Conservation (phyloP, 1,140 invertebrate species). For the Battus philenor region DNA sequence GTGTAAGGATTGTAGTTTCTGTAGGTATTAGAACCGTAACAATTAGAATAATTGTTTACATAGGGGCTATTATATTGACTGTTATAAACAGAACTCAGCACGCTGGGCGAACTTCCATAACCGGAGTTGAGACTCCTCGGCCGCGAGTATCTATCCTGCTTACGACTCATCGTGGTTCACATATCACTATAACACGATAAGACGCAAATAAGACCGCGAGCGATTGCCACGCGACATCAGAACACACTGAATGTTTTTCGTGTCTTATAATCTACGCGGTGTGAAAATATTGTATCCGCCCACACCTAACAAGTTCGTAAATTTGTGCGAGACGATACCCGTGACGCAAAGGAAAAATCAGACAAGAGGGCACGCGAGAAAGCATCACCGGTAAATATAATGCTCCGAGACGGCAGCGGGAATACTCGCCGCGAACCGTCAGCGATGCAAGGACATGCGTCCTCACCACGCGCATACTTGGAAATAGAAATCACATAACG, state of each 20-base stretch:
- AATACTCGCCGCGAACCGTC: not conserved
- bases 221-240: conserved; percentile 43
- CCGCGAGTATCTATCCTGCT: conserved; percentile 61
- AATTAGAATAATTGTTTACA: conserved; percentile 49
- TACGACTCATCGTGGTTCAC: conserved; percentile 60
- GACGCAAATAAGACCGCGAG: conserved; percentile 28
- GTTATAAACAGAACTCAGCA: conserved; percentile 51
- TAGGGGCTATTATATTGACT: conserved; percentile 49
- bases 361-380: conserved; percentile 45
- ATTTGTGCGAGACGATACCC: conserved; percentile 41
- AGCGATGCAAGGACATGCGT: conserved; percentile 16
- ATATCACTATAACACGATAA: conserved; percentile 31
- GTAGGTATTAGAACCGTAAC: conserved; percentile 54
- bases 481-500: conserved; percentile 32
- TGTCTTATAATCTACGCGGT: conserved; percentile 50
- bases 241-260: conserved; percentile 59
- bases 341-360: conserved; percentile 41
- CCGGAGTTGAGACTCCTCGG: conserved; percentile 55
- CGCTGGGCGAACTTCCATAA: conserved; percentile 60
- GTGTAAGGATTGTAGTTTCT: conserved; percentile 74
- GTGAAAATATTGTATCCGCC: conserved; percentile 62
- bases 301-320: conserved; percentile 40
- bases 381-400: conserved; percentile 62
- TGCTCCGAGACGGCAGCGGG: conserved; percentile 1
- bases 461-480: conserved; percentile 17